Percentiles rank a stretch among this genome's conserved stretches.
phyloP scores from a whole-genome alignment of 1,140 invertebrate genomes.

The Drosophila athabasca region DNA sequence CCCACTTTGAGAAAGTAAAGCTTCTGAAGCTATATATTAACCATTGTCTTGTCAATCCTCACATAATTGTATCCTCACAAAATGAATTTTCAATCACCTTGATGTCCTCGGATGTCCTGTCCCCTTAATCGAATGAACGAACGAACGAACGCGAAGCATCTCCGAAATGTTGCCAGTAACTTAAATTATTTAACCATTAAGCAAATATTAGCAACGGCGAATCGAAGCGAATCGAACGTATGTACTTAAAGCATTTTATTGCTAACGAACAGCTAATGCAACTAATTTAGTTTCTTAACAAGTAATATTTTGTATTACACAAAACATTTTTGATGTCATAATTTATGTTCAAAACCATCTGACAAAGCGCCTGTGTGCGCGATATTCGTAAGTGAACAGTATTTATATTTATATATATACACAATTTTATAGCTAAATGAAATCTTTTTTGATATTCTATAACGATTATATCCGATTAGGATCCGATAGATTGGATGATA shows the following conservation, averaged over 20 bases:
- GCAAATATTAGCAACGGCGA: conserved; percentile 21
- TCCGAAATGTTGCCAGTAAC: conserved; percentile 65
- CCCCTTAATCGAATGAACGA: no score
- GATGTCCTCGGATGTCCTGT: conserved; percentile 15
- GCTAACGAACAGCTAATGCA: conserved; percentile 27
- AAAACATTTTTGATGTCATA: conserved; percentile 48
- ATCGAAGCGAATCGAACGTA: conserved; percentile 34
- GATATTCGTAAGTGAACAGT: conserved; percentile 75
- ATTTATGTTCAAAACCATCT: conserved; percentile 60
- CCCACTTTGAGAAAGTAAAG: conserved; percentile 17
- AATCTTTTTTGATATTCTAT: conserved; percentile 53
- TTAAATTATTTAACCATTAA: conserved; percentile 58
- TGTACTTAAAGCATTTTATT: conserved; percentile 76
- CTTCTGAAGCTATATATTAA: conserved; percentile 36
- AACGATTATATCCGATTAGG: conserved; percentile 30
- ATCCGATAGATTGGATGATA: conserved; percentile 24
- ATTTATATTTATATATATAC: conserved; percentile 80
- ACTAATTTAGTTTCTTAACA: conserved; percentile 37
- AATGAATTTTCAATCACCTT: not conserved
- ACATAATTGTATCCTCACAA: not conserved
- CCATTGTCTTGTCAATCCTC: conserved; percentile 13
- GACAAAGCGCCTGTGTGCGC: conserved; percentile 61
- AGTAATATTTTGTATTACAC: conserved; percentile 18
- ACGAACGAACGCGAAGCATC: conserved; percentile 34
- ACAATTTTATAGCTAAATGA: conserved; percentile 79